Evolutionary conservation across 2,888 invertebrate genomes (phyloP), one percentile per base, ranked within the genome.

Genomic region (Anodontia alba): DNA sequence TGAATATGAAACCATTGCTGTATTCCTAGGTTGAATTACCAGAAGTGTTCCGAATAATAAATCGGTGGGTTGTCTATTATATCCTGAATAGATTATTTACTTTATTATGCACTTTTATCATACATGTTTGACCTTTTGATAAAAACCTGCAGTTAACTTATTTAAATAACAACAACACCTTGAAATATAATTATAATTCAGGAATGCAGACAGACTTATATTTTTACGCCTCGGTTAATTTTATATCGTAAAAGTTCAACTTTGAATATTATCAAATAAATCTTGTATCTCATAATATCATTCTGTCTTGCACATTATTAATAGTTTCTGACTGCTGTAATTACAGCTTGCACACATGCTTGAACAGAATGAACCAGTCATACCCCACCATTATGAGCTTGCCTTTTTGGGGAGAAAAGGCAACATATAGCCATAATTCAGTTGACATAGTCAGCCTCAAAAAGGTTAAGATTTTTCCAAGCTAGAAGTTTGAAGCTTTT

Each of bases 171-270:
- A 54, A 26, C 20, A 54, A 54, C 54, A 54, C 54, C 54, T 46
- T 46, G 15, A 46, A 46, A 46, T 23, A 54, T 26, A 54, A 54
- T 54, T 54, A 54, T 23, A 33, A 62, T 62, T 26, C 62, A 62
- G 62, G 62, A 62, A 62, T 62, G 62, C 62, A 62, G 62, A 62
- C 62, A 62, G 62, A 62, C 62, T 31, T 29, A 62, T 10, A 33
- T 62, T 62, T 62, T 62, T 62, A 33, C 62, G 33, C 31, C 20
- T n/a, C 2, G n/a, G 33, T 20, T 31, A 33, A 33, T 62, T 62
- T 62, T 33, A 31, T 62, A 33, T 20, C 17, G 33, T 26, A 26
- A 26, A 26, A n/a, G 54, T 54, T 54, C 12, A 54, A 54, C 54
- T n/a, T 54, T 54, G 54, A 54, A 54, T 54, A 26, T 54, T 54